Evolutionary conservation across 1,140 invertebrate species (phyloP), one percentile per base, ranked within the genome.

Genomic region (Octopus sinensis): DNA sequence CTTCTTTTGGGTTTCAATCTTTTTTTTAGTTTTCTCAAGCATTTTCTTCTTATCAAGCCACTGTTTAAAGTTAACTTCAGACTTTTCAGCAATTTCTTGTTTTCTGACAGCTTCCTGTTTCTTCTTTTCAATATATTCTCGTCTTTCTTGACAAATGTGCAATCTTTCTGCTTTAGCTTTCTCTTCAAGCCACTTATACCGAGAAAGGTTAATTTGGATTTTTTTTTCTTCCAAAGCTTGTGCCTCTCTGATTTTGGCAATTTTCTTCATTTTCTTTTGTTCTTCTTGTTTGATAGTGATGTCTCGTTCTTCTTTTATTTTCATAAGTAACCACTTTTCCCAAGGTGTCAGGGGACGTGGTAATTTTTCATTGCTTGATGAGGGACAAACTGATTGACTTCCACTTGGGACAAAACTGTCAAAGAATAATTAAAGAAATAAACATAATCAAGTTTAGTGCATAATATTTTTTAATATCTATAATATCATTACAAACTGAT

Each of bases 21-120:
- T 53, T 68, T 54, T 68, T 53, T 54, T n/a, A 51, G 52, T 17
- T 52, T 23, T 43, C n/a, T 30, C 52, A 62, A 71, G 68, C 53
- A 23, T 75, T 73, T 81, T 52, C 54, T 73, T 81, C 71, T 76
- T 73, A 53, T 73, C 43, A 43, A 75, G 52, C 75, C 80, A 75
- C 43, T 53, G 68, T 73, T 52, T 53, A 68, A 75, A 68, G 73
- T 75, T 76, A 52, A 75, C 23, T 54, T 75, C 76, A n/a, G 53
- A n/a, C 53, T 52, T 76, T 71, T 81, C 80, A 12, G 9, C 76
- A 30, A 52, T n/a, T 52, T 53, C 53, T n/a, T 80, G 30, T 30
- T 54, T 80, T 53, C 76, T 53, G 10, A 7, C 53, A 30, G n/a
- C 51, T 52, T 53, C 54, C 71, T 76, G 30, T 52, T 53, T 68